Evolutionary conservation across 2,113 vertebrate genomes (phyloP), one percentile per base, ranked within the genome.

Genomic region (Rhynchomys soricoides): DNA sequence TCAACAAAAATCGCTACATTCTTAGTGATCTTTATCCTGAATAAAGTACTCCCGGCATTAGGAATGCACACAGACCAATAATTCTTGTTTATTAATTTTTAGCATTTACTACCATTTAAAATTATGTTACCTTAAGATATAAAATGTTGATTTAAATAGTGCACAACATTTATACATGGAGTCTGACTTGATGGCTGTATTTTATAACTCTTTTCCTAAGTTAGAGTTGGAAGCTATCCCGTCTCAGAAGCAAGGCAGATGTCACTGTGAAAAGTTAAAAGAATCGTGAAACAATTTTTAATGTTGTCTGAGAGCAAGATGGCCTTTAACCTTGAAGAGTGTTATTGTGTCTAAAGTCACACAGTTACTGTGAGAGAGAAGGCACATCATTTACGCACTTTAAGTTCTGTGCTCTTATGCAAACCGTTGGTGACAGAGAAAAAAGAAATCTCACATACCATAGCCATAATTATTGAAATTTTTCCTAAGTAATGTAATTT

Each of bases 1-100:
- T 95, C 94, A 93, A 73, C 93, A 96, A 85, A 34, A 81, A 96
- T 83, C 68, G 64, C 62, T 92, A 78, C 88, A 66, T 74, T 75
- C 22, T 94, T 34, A 95, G 45, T 29, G 37, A 93, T 81, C 95
- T 94, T 97, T 98, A 37, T 83, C 0, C 91, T 93, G 71, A 93
- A 52, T 82, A 88, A 95, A 10, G 4, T 86, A 16, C 91, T 92
- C 92, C 81, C 16, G 85, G 90, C 59, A 87, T 81, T 92, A 77
- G 86, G 93, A 19, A 55, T 90, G 10, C 15, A 37, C 34, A 24
- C 8, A 26, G 24, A 12, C 8, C 64, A 87, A 81, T 88, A 52
- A 21, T 0, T 90, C 64, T 91, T 78, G 34, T 10, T 82, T 89
- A 92, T 24, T 93, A 59, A 89, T 93, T 90, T 97, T 62, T 82